Conservation (phyloP, 2,888 invertebrate genomes). For the Tolmerus cingulatus region DNA sequence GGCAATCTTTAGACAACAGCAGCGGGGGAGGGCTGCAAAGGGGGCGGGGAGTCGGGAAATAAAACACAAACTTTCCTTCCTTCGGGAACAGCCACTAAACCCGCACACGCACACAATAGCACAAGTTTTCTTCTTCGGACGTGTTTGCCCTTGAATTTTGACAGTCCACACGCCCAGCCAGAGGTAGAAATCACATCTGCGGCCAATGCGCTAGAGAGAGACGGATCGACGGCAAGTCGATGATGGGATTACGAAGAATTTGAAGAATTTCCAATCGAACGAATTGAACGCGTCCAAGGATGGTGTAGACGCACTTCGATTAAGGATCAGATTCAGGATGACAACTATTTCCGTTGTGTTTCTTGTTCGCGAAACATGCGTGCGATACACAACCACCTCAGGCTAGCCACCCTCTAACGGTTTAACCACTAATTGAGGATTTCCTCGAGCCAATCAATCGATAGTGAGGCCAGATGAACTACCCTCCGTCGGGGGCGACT, state of each 20-base stretch:
- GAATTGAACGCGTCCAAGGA: not conserved
- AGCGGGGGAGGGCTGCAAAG: not conserved
- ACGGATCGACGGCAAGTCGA: not conserved
- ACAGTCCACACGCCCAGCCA: constrained; percentile 12
- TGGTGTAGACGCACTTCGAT: not conserved
- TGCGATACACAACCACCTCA: not conserved
- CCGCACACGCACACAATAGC: not conserved
- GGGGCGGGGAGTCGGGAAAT: not conserved
- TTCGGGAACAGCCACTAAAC: not conserved
- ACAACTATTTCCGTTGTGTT: not conserved
- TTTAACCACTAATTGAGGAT: not conserved
- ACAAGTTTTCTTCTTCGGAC: constrained; percentile 1
- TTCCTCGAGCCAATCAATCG: constrained; percentile 26
- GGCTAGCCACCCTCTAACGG: not conserved
- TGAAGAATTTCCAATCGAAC: not conserved
- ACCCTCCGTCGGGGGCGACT: not conserved
- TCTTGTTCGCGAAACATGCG: not conserved
- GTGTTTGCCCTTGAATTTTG: constrained; percentile 44
- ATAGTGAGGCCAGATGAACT: not conserved
- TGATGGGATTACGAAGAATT: not conserved
- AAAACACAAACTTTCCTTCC: not conserved
- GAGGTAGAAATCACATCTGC: not conserved
- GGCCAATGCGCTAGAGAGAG: not conserved
- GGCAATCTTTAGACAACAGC: not conserved
- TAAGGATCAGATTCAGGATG: not conserved